phyloP scores from a whole-genome alignment of 1,140 invertebrate species.

The Cephus cinctus region DNA sequence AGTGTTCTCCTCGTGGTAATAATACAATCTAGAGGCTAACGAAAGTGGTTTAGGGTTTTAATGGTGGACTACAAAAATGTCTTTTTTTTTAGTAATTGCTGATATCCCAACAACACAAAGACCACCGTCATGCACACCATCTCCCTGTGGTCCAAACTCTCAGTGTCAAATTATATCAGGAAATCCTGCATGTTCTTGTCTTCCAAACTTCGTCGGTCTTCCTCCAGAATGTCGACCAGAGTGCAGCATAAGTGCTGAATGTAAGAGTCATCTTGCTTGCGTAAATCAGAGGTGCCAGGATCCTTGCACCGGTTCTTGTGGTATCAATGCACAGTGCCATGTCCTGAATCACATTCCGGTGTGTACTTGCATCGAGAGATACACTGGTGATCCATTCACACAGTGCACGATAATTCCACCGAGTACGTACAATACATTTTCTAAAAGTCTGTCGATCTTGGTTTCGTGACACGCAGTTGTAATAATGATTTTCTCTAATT shows the following conservation, averaged over 20 bases:
- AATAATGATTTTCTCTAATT: slow-evolving; percentile 16
- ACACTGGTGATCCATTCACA: slow-evolving; percentile 74
- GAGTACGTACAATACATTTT: slow-evolving; percentile 36
- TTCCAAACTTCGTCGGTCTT: slow-evolving; percentile 70
- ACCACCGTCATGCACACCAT: slow-evolving; percentile 72
- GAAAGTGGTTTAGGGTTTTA: slow-evolving; percentile 1
- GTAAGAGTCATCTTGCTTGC: slow-evolving; percentile 69
- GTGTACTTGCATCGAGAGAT: slow-evolving; percentile 71
- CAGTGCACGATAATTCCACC: slow-evolving; percentile 61
- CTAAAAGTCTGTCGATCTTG: neutral
- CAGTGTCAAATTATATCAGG: slow-evolving; percentile 71
- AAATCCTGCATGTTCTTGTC: slow-evolving; percentile 75
- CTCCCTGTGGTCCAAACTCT: slow-evolving; percentile 80
- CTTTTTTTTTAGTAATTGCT: slow-evolving; percentile 28
- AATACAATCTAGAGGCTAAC: slow-evolving; percentile 12
- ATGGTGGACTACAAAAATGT: slow-evolving; percentile 3
- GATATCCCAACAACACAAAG: slow-evolving; percentile 58
- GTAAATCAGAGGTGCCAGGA: slow-evolving; percentile 72
- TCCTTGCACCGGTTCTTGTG: slow-evolving; percentile 75
- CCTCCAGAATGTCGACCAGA: slow-evolving; percentile 75
- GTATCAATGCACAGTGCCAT: slow-evolving; percentile 70
- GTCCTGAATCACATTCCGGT: slow-evolving; percentile 73
- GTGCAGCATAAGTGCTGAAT: slow-evolving; percentile 73
- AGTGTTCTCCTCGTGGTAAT: slow-evolving; percentile 57
- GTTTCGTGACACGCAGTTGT: no score